phyloP scores from a whole-genome alignment of 2,888 invertebrate species.

The Dicyrtomina minuta region DNA sequence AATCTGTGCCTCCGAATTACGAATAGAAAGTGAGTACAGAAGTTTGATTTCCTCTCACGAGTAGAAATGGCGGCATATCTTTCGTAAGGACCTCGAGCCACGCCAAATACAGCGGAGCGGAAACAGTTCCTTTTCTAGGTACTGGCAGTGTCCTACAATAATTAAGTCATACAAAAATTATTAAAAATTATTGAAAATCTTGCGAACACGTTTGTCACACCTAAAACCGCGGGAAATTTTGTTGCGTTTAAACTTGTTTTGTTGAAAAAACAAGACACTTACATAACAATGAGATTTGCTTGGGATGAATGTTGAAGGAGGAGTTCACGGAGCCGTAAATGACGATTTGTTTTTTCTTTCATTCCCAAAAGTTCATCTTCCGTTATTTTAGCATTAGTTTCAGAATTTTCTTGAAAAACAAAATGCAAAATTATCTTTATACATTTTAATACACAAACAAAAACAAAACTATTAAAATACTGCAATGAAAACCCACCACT shows the following conservation, averaged over 20 bases:
- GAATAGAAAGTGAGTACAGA: conserved; percentile 54
- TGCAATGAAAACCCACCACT: conserved; percentile 42
- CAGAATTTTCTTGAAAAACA: conserved; percentile 43
- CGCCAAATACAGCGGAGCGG: conserved; percentile 90
- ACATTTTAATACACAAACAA: no score
- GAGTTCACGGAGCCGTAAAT: conserved; percentile 84
- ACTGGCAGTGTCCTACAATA: conserved; percentile 81
- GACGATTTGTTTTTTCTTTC: conserved; percentile 83
- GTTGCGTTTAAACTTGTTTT: no score
- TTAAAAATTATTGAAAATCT: no score
- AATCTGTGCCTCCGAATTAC: background rate
- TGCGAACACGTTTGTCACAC: no score
- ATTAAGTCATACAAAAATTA: no score
- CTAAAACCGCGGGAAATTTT: no score
- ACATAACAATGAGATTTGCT: conserved; percentile 90
- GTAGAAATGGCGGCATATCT: conserved; percentile 70
- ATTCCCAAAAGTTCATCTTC: conserved; percentile 79
- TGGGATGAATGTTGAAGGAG: conserved; percentile 76
- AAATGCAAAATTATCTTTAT: background rate
- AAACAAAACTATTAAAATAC: no score
- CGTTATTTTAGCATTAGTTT: conserved; percentile 66
- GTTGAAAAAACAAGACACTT: no score
- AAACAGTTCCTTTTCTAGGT: conserved; percentile 86
- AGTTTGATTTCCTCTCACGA: conserved; percentile 56
- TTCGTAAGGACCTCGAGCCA: conserved; percentile 91